These are phyloP conservation scores for Fulmarus glacialis DNA, from an alignment of 2,113 vertebrate genomes.

Conservation along the genomic window DNA sequence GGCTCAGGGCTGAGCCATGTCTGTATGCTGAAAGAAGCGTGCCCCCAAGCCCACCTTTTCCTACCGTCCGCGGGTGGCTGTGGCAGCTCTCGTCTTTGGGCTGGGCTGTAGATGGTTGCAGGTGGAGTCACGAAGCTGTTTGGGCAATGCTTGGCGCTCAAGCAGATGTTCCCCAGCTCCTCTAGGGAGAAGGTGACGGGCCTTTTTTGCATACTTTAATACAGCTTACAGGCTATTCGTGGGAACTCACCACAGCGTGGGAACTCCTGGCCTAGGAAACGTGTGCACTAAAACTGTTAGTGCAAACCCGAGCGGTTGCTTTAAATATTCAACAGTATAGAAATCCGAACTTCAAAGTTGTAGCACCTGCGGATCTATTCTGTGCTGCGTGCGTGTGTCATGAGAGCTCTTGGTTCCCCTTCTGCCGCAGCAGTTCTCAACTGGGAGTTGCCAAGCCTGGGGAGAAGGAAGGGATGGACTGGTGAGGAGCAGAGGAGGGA, in stretches of 20 bases:
- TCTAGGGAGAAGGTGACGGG: neutral
- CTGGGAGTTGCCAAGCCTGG: neutral
- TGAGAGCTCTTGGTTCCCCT: neutral
- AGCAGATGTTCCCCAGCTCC: neutral
- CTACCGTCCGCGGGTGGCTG: neutral
- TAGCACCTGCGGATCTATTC: neutral
- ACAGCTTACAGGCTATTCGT: slow-evolving; percentile 4
- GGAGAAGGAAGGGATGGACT: neutral
- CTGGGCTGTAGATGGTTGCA: neutral
- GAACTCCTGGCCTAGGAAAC: neutral
- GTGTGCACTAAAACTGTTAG: neutral
- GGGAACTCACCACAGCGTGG: slow-evolving; percentile 16
- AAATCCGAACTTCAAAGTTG: slow-evolving; percentile 19
- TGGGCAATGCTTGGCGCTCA: neutral
- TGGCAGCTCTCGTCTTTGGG: neutral
- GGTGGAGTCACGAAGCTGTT: neutral
- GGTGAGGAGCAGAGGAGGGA: neutral
- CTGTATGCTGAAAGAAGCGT: neutral
- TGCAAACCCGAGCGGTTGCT: neutral
- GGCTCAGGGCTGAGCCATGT: neutral
- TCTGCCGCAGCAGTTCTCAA: neutral
- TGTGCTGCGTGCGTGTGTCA: neutral
- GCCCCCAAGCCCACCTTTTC: neutral
- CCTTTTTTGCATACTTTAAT: slow-evolving; percentile 48
- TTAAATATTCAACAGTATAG: slow-evolving; percentile 29